These are phyloP conservation scores for Samia ricini DNA, from an alignment of 1,140 invertebrate species.

Conservation along the genomic window DNA sequence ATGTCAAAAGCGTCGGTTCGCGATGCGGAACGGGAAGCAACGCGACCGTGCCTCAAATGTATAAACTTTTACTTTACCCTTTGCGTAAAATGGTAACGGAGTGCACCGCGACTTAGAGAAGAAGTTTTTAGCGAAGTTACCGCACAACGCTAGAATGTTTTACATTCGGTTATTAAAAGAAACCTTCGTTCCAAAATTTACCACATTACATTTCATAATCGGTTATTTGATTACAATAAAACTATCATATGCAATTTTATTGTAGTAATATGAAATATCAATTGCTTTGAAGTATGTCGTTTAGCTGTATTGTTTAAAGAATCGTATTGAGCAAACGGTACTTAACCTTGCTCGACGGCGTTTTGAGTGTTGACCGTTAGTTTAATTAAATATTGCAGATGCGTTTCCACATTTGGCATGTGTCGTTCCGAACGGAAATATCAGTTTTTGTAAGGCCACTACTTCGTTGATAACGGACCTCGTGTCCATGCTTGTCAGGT, in stretches of 20 bases:
- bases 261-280: conserved; percentile 1
- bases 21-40: conserved; percentile 58
- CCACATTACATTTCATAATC: not conserved
- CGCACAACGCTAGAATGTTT: conserved; percentile 67
- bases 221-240: not conserved
- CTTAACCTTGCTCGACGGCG: conserved; percentile 18
- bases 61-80: conserved; percentile 72
- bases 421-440: conserved; percentile 50
- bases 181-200: conserved; percentile 18
- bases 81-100: conserved; percentile 59
- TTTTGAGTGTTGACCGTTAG: conserved; percentile 25
- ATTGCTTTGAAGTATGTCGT: conserved; percentile 6
- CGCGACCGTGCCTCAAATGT: conserved; percentile 56
- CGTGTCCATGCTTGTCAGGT: conserved; percentile 41
- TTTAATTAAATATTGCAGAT: conserved; percentile 47
- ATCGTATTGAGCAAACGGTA: conserved; percentile 26
- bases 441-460: conserved; percentile 47
- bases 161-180: conserved; percentile 59
- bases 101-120: conserved; percentile 50
- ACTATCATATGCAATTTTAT: not conserved
- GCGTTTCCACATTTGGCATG: conserved; percentile 50
- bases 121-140: conserved; percentile 66
- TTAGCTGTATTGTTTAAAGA: conserved; percentile 1
- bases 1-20: conserved; percentile 64
- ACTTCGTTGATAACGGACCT: conserved; percentile 46